phyloP scores from a whole-genome alignment of 2,113 vertebrate species.

The Oncorhynchus nerka region DNA sequence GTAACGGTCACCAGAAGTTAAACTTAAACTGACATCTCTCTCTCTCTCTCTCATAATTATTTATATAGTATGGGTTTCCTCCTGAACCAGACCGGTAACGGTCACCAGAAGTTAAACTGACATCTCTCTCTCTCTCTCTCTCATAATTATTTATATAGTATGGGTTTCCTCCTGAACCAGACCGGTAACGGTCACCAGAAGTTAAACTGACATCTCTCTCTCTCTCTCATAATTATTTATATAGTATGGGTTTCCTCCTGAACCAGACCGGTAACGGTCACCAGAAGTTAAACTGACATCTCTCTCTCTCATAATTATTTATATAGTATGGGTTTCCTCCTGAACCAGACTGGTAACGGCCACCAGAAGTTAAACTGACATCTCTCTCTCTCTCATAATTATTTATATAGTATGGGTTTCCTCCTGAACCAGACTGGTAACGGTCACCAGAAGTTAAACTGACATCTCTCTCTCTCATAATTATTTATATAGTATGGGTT shows the following conservation, averaged over 20 bases:
- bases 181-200: constrained; percentile 81
- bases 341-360: constrained; percentile 88
- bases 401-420: constrained; percentile 88
- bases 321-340: constrained; percentile 92
- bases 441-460: constrained; percentile 69
- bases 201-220: neutral
- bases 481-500: constrained; percentile 85
- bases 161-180: constrained; percentile 95
- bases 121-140: neutral
- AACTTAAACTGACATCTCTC: neutral
- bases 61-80: constrained; percentile 91
- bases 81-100: constrained; percentile 87
- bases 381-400: neutral
- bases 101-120: constrained; percentile 65
- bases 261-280: constrained; percentile 90
- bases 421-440: constrained; percentile 89
- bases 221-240: constrained; percentile 15
- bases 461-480: neutral
- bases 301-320: constrained; percentile 8
- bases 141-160: constrained; percentile 71
- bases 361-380: constrained; percentile 57
- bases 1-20: constrained; percentile 80
- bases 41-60: constrained; percentile 7
- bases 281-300: constrained; percentile 14
- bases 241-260: constrained; percentile 95